Evolutionary conservation across 2,113 vertebrate species (phyloP).

Genomic region (Illadopsis cleaveri): DNA sequence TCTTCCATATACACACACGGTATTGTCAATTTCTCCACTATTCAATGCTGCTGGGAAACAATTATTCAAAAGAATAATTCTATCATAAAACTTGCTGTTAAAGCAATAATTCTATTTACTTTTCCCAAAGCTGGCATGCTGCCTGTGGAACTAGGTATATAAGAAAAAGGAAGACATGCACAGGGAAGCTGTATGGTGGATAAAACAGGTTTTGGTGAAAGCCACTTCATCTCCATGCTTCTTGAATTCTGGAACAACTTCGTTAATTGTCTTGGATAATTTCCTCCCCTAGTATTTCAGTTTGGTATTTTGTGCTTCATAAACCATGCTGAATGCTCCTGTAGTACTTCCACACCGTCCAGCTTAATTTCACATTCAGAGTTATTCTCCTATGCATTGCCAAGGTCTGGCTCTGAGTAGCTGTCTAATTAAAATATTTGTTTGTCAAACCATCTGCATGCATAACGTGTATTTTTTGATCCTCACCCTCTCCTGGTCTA

Average conservation of each 20-base stretch:
- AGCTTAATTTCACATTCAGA: neutral
- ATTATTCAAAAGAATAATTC: neutral
- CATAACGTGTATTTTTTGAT: neutral
- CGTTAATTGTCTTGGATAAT: neutral
- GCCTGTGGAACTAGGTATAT: neutral
- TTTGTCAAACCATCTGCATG: neutral
- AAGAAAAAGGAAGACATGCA: neutral
- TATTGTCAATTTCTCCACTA: neutral
- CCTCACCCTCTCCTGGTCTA: neutral
- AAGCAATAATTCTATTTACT: neutral
- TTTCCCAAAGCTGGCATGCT: neutral
- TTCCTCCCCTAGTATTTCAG: neutral
- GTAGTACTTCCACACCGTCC: neutral
- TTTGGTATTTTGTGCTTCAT: slow-evolving; percentile 1
- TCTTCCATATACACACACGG: neutral
- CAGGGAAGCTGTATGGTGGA: neutral
- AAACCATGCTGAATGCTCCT: neutral
- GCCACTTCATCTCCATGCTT: neutral
- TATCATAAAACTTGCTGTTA: neutral
- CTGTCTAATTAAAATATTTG: slow-evolving; percentile 22
- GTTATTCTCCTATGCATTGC: neutral
- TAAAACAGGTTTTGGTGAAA: neutral
- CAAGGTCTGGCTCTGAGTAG: neutral
- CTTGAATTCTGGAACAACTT: neutral
- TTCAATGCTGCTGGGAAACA: neutral